Conservation (phyloP, 2,888 invertebrate species). For the Gryllus longicercus region DNA sequence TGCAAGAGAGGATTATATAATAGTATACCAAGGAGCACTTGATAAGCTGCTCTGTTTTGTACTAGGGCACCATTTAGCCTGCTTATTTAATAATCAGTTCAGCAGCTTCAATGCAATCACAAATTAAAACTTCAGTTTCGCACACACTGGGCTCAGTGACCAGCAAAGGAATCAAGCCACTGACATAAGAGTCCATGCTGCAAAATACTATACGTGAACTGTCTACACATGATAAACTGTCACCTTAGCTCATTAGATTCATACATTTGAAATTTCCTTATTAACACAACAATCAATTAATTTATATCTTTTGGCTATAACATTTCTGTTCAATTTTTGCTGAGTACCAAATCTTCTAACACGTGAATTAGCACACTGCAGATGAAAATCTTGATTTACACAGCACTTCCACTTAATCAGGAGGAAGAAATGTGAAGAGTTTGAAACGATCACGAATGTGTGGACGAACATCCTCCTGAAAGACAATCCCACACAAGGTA, state of each 20-base stretch:
- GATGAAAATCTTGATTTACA: background rate
- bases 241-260: too few species aligned
- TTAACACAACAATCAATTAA: too few species aligned
- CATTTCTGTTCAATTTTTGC: too few species aligned
- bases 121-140: background rate
- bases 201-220: too few species aligned
- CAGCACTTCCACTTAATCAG: conserved; percentile 62
- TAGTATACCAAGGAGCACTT: background rate
- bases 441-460: conserved; percentile 87
- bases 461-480: conserved; percentile 84
- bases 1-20: background rate
- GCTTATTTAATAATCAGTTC: background rate
- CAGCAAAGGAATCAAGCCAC: too few species aligned
- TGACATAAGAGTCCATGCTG: too few species aligned
- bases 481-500: background rate
- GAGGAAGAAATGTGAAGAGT: conserved; percentile 82
- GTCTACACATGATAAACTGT: too few species aligned
- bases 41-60: background rate
- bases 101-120: background rate
- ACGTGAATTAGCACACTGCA: too few species aligned
- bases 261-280: too few species aligned
- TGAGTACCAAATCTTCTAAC: too few species aligned
- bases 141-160: too few species aligned
- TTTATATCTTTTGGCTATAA: too few species aligned
- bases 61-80: background rate